phyloP scores from a whole-genome alignment of 37 sponge, comb jelly and placozoan species.

The Bolinopsis microptera region DNA sequence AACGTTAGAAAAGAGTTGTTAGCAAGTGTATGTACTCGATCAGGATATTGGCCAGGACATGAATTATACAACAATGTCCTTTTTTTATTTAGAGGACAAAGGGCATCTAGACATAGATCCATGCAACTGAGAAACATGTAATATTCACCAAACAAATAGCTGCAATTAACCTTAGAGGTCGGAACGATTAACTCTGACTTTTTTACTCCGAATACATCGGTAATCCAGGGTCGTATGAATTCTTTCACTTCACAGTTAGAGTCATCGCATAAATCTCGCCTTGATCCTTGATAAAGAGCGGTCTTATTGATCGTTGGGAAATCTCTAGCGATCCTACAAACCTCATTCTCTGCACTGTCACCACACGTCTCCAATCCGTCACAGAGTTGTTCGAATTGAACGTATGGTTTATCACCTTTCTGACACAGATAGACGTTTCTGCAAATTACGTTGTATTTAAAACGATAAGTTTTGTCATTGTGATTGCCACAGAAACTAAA shows the following conservation, averaged over 20 bases:
- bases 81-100: not conserved
- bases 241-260: not conserved
- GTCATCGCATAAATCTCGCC: not conserved
- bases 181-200: not conserved
- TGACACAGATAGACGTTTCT: not conserved
- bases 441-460: too few species aligned
- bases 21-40: not conserved
- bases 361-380: constrained; percentile 23
- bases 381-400: constrained; percentile 1
- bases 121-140: constrained; percentile 4
- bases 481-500: not conserved
- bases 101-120: not conserved
- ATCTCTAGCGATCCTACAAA: not conserved
- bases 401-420: not conserved
- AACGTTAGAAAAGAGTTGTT: not conserved
- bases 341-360: not conserved
- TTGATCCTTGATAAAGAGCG: not conserved
- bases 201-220: not conserved
- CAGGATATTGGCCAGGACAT: not conserved
- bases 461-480: too few species aligned
- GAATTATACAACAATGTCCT: not conserved
- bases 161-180: not conserved
- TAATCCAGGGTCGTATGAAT: not conserved
- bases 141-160: not conserved
- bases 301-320: not conserved